These are phyloP conservation scores for Empidonax alnorum DNA, from an alignment of 2,113 vertebrate genomes.

Conservation along the genomic window DNA sequence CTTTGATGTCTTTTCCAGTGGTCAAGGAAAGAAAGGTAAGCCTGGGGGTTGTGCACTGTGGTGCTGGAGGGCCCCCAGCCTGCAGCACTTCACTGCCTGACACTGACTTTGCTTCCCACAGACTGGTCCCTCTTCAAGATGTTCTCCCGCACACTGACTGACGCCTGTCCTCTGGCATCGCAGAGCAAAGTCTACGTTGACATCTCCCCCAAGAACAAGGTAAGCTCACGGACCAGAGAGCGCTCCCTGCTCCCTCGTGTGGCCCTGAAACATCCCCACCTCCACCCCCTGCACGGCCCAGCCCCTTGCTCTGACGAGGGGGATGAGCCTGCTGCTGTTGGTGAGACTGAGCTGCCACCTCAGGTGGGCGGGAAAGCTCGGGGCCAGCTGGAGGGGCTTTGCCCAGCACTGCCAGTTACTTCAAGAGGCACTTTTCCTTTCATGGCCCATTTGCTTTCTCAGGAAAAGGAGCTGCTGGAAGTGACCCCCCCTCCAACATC, in stretches of 20 bases:
- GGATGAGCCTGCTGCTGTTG: not conserved
- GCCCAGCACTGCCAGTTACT: not conserved
- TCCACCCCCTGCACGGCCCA: not conserved
- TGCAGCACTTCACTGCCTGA: not conserved
- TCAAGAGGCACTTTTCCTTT: not conserved
- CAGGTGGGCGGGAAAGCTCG: not conserved
- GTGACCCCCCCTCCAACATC: slow-evolving; percentile 80
- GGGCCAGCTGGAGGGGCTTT: not conserved
- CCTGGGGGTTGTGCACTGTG: rapidly evolving
- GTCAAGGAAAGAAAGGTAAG: slow-evolving; percentile 90
- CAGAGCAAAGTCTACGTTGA: slow-evolving; percentile 94
- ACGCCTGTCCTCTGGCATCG: slow-evolving; percentile 90
- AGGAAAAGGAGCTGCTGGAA: slow-evolving; percentile 89
- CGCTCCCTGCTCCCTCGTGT: not conserved
- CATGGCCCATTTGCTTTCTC: not conserved
- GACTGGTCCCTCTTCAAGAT: slow-evolving; percentile 98
- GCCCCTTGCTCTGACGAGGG: not conserved
- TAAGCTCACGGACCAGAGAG: slow-evolving; percentile 21
- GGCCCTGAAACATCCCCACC: not conserved
- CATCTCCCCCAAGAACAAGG: slow-evolving; percentile 87
- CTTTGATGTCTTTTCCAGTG: slow-evolving; percentile 87
- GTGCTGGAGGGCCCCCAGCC: not conserved
- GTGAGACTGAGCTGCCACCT: not conserved
- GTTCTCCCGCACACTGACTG: slow-evolving; percentile 94
- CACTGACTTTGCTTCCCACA: slow-evolving; percentile 55